Conservation (phyloP, 2,797 vertebrate species). For the Synanceia verrucosa region DNA sequence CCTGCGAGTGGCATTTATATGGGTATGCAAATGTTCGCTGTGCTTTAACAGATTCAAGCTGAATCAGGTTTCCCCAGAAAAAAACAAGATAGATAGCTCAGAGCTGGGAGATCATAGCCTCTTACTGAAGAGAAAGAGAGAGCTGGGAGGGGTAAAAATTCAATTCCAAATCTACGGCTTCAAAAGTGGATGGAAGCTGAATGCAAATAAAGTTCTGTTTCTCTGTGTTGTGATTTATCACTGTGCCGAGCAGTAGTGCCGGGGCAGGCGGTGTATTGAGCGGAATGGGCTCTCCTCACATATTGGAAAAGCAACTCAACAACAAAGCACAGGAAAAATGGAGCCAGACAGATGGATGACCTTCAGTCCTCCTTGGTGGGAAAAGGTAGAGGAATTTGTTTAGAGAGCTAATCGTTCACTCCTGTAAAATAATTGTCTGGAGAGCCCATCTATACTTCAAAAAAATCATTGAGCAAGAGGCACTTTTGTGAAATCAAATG, state of each 20-base stretch:
- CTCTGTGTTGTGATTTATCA: conserved; percentile 82
- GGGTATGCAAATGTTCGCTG: conserved; percentile 58
- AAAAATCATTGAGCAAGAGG: conserved; percentile 13
- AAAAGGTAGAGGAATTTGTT: conserved; percentile 75
- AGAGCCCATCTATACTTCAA: conserved; percentile 38
- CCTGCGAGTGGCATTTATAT: conserved; percentile 36
- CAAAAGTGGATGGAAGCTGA: conserved; percentile 79
- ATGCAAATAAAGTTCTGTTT: conserved; percentile 83
- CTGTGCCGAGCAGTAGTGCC: conserved; percentile 70
- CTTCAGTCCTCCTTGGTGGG: conserved; percentile 78
- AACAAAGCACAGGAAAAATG: conserved; percentile 76
- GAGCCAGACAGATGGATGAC: conserved; percentile 79
- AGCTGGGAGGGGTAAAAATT: conserved; percentile 65
- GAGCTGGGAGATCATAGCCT: conserved; percentile 70
- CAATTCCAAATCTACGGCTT: conserved; percentile 78
- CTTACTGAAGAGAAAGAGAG: conserved; percentile 61
- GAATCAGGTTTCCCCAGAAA: conserved; percentile 58
- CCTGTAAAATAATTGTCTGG: conserved; percentile 64
- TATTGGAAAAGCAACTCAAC: conserved; percentile 79
- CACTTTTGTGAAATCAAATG: conserved; percentile 47
- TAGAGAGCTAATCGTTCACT: conserved; percentile 76
- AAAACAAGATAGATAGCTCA: conserved; percentile 64
- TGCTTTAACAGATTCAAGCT: conserved; percentile 54
- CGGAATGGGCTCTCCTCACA: conserved; percentile 76
- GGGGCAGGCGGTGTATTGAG: conserved; percentile 75